These are phyloP conservation scores for Danio rerio DNA, from an alignment of 2,113 vertebrate genomes.

Conservation along the genomic window DNA sequence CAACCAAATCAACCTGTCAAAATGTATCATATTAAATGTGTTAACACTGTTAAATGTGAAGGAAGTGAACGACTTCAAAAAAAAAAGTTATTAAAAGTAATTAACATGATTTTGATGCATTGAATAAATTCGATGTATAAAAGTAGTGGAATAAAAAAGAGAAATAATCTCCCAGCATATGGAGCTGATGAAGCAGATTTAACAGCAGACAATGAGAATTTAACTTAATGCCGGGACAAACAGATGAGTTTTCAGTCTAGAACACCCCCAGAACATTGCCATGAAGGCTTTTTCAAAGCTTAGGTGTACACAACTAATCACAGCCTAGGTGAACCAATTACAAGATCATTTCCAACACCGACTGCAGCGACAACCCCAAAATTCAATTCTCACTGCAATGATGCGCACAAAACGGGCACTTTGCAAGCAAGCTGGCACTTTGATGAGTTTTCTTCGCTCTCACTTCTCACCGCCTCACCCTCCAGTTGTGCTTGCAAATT, in stretches of 20 bases:
- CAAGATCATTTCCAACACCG: not conserved
- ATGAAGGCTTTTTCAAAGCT: not conserved
- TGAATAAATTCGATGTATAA: not conserved
- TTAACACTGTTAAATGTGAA: not conserved
- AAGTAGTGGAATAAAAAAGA: not conserved
- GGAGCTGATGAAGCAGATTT: not conserved
- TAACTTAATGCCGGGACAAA: slow-evolving; percentile 11
- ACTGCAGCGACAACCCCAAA: not conserved
- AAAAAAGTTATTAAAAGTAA: not conserved
- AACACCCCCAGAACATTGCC: not conserved
- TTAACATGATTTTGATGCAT: not conserved
- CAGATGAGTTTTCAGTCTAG: not conserved
- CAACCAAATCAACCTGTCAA: no score
- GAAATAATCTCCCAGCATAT: not conserved
- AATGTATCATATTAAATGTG: no score
- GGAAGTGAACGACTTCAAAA: not conserved
- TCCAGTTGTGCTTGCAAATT: not conserved
- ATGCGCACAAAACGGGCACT: not conserved
- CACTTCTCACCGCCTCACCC: not conserved
- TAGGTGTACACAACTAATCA: not conserved
- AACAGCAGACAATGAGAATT: not conserved
- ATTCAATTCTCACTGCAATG: not conserved
- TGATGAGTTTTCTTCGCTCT: not conserved
- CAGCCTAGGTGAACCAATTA: slow-evolving; percentile 2
- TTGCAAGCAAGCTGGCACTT: not conserved